Percentiles rank a stretch among this genome's conserved stretches.
Conservation (phyloP, 2,888 invertebrate species). For the Noctua comes region DNA sequence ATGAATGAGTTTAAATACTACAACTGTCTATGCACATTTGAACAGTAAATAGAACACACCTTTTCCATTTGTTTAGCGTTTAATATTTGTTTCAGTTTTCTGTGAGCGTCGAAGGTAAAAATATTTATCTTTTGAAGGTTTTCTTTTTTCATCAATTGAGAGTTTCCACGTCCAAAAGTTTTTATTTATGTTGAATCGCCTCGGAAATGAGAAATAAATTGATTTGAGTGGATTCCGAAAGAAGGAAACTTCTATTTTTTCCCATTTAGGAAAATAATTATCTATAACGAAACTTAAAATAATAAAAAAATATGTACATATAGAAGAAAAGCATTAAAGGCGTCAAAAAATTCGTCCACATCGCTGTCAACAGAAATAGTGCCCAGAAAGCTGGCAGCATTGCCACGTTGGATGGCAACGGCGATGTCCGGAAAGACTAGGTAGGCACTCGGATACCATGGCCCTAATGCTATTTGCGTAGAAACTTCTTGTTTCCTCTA, state of each 20-base stretch:
- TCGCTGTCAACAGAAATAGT: no score
- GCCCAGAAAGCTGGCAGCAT: no score
- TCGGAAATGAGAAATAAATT: slow-evolving; percentile 26
- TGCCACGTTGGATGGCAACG: no score
- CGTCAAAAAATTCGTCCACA: no score
- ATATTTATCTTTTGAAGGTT: not conserved
- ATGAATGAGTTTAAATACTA: slow-evolving; percentile 10
- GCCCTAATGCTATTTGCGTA: no score
- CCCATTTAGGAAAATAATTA: no score
- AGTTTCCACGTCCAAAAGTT: not conserved
- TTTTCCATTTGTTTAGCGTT: not conserved
- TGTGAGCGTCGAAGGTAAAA: not conserved
- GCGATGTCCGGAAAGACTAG: no score
- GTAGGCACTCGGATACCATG: no score
- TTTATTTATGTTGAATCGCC: not conserved
- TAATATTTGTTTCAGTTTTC: slow-evolving; percentile 13
- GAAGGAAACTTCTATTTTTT: no score
- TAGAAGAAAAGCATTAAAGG: no score
- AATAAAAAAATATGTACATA: no score
- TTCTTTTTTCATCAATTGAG: slow-evolving; percentile 6
- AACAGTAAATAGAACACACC: slow-evolving; percentile 22
- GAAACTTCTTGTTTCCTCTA: not conserved
- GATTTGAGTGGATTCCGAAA: not conserved
- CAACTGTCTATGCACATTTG: slow-evolving; percentile 6
- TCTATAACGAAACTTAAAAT: no score